Conservation (phyloP, 1,140 invertebrate genomes). For the Stegodyphus dumicola region DNA sequence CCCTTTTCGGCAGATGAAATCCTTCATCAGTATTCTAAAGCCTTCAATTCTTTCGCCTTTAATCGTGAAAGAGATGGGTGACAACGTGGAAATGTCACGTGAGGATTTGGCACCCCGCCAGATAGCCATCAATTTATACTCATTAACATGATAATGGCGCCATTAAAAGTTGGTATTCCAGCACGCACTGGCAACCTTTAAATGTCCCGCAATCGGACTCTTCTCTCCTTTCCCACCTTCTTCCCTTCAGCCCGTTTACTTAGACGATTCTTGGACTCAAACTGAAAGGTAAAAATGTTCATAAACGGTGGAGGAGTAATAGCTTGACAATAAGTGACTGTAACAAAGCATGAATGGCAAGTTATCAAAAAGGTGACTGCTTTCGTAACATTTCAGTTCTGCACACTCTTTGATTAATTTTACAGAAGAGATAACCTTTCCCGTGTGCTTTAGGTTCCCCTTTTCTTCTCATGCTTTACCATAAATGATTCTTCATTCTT, state of each 20-base stretch:
- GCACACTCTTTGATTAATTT: too few species aligned
- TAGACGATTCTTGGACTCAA: neutral
- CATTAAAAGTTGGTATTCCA: slow-evolving; percentile 58
- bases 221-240: neutral
- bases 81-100: slow-evolving; percentile 60
- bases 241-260: neutral
- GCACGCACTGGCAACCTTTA: slow-evolving; percentile 48
- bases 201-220: slow-evolving; percentile 12
- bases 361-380: too few species aligned
- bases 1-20: neutral
- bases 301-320: too few species aligned
- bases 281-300: too few species aligned
- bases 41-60: neutral
- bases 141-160: slow-evolving; percentile 60
- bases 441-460: too few species aligned
- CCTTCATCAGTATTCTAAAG: neutral
- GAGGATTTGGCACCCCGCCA: slow-evolving; percentile 55
- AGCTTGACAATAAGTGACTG: too few species aligned
- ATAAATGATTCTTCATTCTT: too few species aligned
- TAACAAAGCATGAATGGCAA: too few species aligned
- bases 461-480: too few species aligned
- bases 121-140: slow-evolving; percentile 58
- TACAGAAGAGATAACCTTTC: too few species aligned
- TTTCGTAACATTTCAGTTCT: too few species aligned
- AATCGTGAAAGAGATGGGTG: slow-evolving; percentile 25